Percentiles rank a stretch among this genome's conserved stretches.
phyloP scores from a whole-genome alignment of 2,113 vertebrate species.

The Scalopus aquaticus region DNA sequence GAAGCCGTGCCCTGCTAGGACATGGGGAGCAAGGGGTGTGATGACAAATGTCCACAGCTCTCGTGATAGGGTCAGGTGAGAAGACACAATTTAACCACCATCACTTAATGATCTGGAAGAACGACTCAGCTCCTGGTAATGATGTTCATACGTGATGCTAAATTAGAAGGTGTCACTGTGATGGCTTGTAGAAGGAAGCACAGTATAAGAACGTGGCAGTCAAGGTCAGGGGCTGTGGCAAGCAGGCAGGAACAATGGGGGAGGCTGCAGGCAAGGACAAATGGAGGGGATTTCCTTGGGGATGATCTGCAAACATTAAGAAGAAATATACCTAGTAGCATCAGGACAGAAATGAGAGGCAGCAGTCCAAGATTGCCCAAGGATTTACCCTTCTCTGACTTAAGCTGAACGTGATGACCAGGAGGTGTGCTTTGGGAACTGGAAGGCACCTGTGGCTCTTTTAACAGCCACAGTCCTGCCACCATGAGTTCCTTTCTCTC shows the following conservation, averaged over 20 bases:
- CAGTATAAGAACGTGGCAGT: neutral
- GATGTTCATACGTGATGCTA: constrained; percentile 52
- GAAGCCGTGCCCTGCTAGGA: constrained; percentile 18
- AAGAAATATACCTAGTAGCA: neutral
- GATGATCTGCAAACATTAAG: neutral
- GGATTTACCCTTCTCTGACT: neutral
- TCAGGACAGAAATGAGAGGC: neutral
- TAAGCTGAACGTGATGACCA: neutral
- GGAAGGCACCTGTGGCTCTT: neutral
- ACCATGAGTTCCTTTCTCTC: neutral
- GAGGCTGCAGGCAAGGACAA: constrained; percentile 14
- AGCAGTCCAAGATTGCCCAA: neutral
- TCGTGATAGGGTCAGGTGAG: constrained; percentile 64
- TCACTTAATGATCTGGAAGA: constrained; percentile 70
- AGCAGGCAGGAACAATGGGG: neutral
- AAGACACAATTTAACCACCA: constrained; percentile 68
- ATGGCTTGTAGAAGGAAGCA: constrained; percentile 56
- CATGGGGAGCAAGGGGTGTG: neutral
- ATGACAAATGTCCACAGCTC: constrained; percentile 51
- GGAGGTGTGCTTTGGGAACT: neutral
- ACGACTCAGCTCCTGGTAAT: constrained; percentile 38
- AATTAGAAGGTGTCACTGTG: constrained; percentile 66
- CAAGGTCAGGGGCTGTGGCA: constrained; percentile 40
- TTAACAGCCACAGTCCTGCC: neutral
- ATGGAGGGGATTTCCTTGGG: constrained; percentile 7